Evolutionary conservation across 2,888 invertebrate species (phyloP).

Genomic region (Zhuqinia jingwanae): DNA sequence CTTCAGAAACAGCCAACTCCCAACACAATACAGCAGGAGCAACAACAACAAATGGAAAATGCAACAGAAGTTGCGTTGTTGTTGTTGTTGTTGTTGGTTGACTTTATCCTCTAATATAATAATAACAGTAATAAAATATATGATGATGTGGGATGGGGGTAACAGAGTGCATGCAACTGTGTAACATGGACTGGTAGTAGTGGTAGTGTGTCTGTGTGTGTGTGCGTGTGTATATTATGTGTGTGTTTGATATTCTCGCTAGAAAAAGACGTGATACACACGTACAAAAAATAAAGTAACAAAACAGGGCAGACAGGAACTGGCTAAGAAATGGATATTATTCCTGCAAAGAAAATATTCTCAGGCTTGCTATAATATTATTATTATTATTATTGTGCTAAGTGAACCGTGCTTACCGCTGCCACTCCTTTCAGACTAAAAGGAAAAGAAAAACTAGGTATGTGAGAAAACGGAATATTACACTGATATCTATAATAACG

Average conservation of each 20-base stretch:
- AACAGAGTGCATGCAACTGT: slow-evolving; percentile 16
- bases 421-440: slow-evolving; percentile 12
- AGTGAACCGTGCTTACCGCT: slow-evolving; percentile 62
- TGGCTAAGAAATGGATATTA: slow-evolving; percentile 56
- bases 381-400: slow-evolving; percentile 64
- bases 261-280: slow-evolving; percentile 11
- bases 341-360: slow-evolving; percentile 51
- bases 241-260: background rate
- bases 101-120: slow-evolving; percentile 26
- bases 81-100: slow-evolving; percentile 2
- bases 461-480: slow-evolving; percentile 5
- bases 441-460: too few relatives aligned
- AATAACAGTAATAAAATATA: slow-evolving; percentile 8
- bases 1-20: slow-evolving; percentile 51
- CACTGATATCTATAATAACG: background rate
- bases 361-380: slow-evolving; percentile 46
- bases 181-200: background rate
- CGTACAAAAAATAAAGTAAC: slow-evolving; percentile 41
- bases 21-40: background rate
- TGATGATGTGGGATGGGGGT: background rate
- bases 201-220: background rate
- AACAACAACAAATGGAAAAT: slow-evolving; percentile 41
- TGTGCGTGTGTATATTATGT: background rate
- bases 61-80: slow-evolving; percentile 47
- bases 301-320: slow-evolving; percentile 4